A percentile compares a stretch with the other conserved stretches of the same genome.
Conservation (phyloP, 53 echinoderm and acorn worm species). For the Astropecten irregularis region DNA sequence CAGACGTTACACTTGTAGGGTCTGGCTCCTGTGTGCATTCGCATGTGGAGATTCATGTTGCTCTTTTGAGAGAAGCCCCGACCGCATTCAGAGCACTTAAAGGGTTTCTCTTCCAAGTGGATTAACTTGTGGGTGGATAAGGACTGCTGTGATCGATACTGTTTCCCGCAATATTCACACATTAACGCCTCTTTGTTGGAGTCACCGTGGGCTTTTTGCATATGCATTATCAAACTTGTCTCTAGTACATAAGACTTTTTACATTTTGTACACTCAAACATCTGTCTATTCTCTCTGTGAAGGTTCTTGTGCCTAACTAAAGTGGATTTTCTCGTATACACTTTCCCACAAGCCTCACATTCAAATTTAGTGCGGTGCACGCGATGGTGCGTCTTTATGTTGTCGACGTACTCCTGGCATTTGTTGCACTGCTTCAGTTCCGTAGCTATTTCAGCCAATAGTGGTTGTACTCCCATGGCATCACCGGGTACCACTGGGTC, state of each 20-base stretch:
- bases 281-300: conserved; percentile 9
- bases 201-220: conserved; percentile 44
- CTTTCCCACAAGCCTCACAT: conserved; percentile 15
- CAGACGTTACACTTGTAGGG: conserved; percentile 74
- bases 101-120: conserved; percentile 72
- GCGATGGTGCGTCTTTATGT: not conserved
- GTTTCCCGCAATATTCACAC: conserved; percentile 69
- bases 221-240: conserved; percentile 39
- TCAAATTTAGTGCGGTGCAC: not conserved
- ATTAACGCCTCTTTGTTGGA: conserved; percentile 27
- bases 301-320: not conserved
- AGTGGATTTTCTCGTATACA: not conserved
- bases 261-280: conserved; percentile 53
- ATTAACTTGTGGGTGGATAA: conserved; percentile 59
- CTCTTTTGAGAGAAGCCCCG: conserved; percentile 72
- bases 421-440: conserved; percentile 1
- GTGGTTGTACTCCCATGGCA: too few relatives aligned
- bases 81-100: conserved; percentile 71
- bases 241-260: conserved; percentile 32
- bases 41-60: conserved; percentile 71
- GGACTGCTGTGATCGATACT: conserved; percentile 26
- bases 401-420: conserved; percentile 15
- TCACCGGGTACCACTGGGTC: too few relatives aligned
- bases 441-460: conserved; percentile 5
- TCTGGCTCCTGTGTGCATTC: conserved; percentile 69